These are phyloP conservation scores for Ichneumon xanthorius DNA, from an alignment of 2,888 invertebrate species.

Conservation along the genomic window DNA sequence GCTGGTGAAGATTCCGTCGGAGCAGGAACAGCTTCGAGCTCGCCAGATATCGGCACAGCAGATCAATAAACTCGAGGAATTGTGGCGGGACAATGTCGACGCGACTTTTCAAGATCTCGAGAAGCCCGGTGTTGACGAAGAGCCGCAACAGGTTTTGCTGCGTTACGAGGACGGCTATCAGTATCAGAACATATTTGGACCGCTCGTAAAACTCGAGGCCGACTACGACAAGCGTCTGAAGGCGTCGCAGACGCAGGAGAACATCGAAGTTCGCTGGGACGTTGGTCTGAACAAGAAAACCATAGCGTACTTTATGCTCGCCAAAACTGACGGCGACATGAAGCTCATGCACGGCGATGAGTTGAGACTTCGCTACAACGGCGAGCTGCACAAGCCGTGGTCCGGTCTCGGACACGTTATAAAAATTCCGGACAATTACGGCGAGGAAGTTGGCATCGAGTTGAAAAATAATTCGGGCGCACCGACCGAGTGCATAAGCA, in stretches of 20 bases:
- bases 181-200: slow-evolving; percentile 99
- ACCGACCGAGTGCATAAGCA: slow-evolving; percentile 96
- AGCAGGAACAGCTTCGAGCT: slow-evolving; percentile 97
- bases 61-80: slow-evolving; percentile 98
- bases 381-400: slow-evolving; percentile 98
- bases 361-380: slow-evolving; percentile 95
- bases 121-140: slow-evolving; percentile 99
- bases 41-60: slow-evolving; percentile 99
- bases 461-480: slow-evolving; percentile 96
- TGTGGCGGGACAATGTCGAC: slow-evolving; percentile 99
- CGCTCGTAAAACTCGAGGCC: slow-evolving; percentile 98
- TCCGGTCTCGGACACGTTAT: slow-evolving; percentile 99
- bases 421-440: slow-evolving; percentile 97
- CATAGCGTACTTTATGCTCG: slow-evolving; percentile 98
- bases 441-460: slow-evolving; percentile 99
- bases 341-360: slow-evolving; percentile 99
- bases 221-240: slow-evolving; percentile 99
- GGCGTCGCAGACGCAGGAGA: slow-evolving; percentile 99
- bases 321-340: slow-evolving; percentile 99
- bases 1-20: slow-evolving; percentile 98
- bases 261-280: slow-evolving; percentile 99
- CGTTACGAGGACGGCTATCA: slow-evolving; percentile 99
- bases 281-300: slow-evolving; percentile 99
- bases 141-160: slow-evolving; percentile 92
- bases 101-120: slow-evolving; percentile 99